These are phyloP conservation scores for Ibidorhyncha struthersii DNA, from an alignment of 2,113 vertebrate species.

Conservation along the genomic window DNA sequence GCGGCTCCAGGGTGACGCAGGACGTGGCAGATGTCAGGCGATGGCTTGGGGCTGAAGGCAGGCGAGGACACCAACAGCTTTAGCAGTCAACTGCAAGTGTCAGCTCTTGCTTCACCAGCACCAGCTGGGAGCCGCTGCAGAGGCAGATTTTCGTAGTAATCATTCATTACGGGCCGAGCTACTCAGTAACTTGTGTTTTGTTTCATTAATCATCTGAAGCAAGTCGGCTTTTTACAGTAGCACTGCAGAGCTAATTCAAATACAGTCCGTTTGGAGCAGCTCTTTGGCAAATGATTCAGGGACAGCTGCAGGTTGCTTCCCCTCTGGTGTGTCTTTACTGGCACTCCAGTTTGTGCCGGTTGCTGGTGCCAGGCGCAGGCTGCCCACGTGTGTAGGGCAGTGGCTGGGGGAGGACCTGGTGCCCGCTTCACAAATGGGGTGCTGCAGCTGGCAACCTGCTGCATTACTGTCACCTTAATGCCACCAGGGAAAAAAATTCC, in stretches of 20 bases:
- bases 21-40: neutral
- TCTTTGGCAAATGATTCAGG: neutral
- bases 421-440: neutral
- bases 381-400: neutral
- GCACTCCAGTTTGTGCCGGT: neutral
- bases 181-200: neutral
- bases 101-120: neutral
- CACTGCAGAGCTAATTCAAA: neutral
- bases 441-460: neutral
- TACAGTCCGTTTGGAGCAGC: neutral
- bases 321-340: neutral
- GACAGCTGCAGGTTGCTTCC: neutral
- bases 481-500: no score
- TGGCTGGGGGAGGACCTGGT: neutral
- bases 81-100: no score
- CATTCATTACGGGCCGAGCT: fast-evolving
- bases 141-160: neutral
- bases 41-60: neutral
- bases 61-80: neutral
- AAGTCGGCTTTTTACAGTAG: neutral
- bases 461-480: neutral
- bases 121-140: neutral
- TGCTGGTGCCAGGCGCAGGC: neutral
- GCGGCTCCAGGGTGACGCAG: neutral
- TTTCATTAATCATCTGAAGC: neutral